phyloP scores from a whole-genome alignment of 2,113 vertebrate genomes.

The Pluvialis apricaria region DNA sequence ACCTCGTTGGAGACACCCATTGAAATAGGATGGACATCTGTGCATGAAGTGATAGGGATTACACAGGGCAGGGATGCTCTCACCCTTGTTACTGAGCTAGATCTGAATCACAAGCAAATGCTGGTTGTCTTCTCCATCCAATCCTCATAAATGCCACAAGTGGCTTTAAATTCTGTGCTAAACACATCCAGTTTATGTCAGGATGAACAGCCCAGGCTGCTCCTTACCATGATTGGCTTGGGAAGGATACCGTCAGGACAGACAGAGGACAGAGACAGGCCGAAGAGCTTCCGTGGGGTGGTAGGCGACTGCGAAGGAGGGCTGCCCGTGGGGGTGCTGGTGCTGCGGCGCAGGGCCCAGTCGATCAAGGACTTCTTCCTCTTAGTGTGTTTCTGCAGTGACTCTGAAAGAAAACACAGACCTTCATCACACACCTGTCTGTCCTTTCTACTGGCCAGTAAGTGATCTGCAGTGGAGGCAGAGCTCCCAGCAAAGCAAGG shows the following conservation, averaged over 20 bases:
- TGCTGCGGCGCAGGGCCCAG: slow-evolving; percentile 76
- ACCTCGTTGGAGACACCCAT: background rate
- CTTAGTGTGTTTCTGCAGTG: slow-evolving; percentile 68
- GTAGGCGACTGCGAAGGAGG: slow-evolving; percentile 50
- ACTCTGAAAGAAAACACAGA: slow-evolving; percentile 38
- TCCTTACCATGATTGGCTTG: slow-evolving; percentile 76
- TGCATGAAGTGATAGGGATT: background rate
- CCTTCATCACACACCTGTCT: background rate
- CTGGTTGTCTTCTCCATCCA: background rate
- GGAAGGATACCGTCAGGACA: slow-evolving; percentile 76
- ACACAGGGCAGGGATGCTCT: background rate
- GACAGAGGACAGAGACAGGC: slow-evolving; percentile 73
- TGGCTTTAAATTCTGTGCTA: background rate
- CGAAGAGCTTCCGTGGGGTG: slow-evolving; percentile 71
- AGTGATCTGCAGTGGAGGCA: background rate
- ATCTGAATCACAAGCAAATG: background rate
- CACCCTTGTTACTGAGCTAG: background rate
- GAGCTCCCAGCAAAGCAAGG: background rate
- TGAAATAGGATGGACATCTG: background rate
- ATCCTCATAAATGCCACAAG: background rate
- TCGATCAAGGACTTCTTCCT: slow-evolving; percentile 79
- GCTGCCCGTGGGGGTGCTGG: slow-evolving; percentile 35
- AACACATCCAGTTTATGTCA: background rate
- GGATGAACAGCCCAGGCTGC: background rate
- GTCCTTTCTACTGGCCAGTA: background rate